A percentile compares a stretch with the other conserved stretches of the same genome.
These are phyloP conservation scores for Drosophila eugracilis DNA, from an alignment of 1,140 invertebrate species.

Conservation along the genomic window DNA sequence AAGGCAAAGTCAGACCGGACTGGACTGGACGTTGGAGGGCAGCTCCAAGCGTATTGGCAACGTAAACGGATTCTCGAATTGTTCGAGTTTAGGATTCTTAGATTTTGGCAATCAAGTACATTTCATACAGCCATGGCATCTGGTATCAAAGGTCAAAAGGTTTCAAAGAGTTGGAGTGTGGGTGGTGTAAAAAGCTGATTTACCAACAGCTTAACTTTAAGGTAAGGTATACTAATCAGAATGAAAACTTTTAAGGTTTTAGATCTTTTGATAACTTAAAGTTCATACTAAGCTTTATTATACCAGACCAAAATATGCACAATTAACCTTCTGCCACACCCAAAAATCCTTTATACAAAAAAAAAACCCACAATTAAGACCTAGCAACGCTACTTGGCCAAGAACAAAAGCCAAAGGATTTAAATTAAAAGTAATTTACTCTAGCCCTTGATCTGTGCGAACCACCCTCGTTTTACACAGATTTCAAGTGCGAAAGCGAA, in stretches of 20 bases:
- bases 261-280: neutral
- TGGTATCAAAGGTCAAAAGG: conserved; percentile 2
- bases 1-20: conserved; percentile 3
- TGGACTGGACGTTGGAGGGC: conserved; percentile 14
- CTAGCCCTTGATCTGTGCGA: conserved; percentile 17
- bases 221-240: no score
- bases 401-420: conserved; percentile 16
- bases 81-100: neutral
- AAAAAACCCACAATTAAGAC: neutral
- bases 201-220: no score
- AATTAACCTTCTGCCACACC: neutral
- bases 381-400: neutral
- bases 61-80: conserved; percentile 29
- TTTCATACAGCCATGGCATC: neutral
- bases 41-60: conserved; percentile 29
- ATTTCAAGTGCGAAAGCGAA: conserved; percentile 42
- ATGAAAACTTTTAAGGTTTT: no score
- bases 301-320: neutral
- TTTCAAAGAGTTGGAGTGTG: neutral
- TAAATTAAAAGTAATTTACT: conserved; percentile 15
- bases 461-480: conserved; percentile 32
- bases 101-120: conserved; percentile 6
- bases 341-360: neutral
- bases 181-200: no score
- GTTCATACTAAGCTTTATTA: neutral